Evolutionary conservation across 2,797 vertebrate genomes (phyloP), one percentile per base, ranked within the genome.

Genomic region (Varecia variegata): DNA sequence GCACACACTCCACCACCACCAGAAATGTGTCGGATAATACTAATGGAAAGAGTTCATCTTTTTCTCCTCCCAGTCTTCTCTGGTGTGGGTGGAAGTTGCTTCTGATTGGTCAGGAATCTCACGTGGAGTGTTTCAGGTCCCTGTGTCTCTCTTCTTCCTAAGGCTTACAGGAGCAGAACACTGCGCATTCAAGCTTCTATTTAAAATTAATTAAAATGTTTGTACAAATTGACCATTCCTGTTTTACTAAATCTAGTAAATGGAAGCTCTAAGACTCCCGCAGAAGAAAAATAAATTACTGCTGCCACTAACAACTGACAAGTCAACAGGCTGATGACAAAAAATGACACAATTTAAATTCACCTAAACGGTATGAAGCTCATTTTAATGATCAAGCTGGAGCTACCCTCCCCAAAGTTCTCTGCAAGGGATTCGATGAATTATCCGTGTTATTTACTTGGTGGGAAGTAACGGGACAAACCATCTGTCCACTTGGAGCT

Each of bases 131-230:
- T 81, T 92, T 86, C 35, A 43, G 12, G 38, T 56, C 38, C n/a
- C 47, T 7, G 0, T 30, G 17, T 67, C 47, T 54, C 25, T 54
- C 77, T 23, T 88, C 10, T 84, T 93, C 62, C 71, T 62, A 74
- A 90, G 56, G 54, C 74, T 92, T 89, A 47, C 2, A 45, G 83
- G 60, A 95, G 82, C 65, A 97, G 70, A 95, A 70, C 56, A 82
- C 1, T 62, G 38, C 54, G 88, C 50, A 80, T 70, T 87, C 65
- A 45, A 93, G 80, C 90, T 96, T 93, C 93, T 90, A 90, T 62
- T 96, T 93, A 94, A 94, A 97, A 97, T 96, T 96, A 97, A 97
- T 97, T 97, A 97, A 97, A 96, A 96, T 81, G 54, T 97, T 95
- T 96, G 89, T 73, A 97, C 93, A 96, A 92, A 97, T 79, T 90